Evolutionary conservation across 2,888 invertebrate species (phyloP).

Genomic region (Margaritifera margaritifera): DNA sequence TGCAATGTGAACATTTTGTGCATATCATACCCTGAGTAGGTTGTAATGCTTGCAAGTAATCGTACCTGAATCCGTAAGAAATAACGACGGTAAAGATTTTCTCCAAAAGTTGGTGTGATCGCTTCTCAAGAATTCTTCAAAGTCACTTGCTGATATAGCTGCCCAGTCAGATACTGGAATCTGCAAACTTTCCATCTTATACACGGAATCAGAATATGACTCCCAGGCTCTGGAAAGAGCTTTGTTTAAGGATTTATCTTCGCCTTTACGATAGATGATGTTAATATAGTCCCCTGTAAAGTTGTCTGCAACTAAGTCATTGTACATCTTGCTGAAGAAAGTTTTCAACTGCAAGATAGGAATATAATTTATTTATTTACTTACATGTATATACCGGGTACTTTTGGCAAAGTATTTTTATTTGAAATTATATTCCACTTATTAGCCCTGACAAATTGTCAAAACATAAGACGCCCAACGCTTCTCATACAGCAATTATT

Average conservation of each 20-base stretch:
- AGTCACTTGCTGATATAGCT: background rate
- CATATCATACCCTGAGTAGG: too few species aligned
- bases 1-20: too few species aligned
- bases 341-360: constrained; percentile 1
- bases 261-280: constrained; percentile 10
- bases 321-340: constrained; percentile 14
- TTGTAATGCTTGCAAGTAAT: background rate
- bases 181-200: constrained; percentile 6
- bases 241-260: background rate
- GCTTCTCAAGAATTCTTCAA: constrained; percentile 17
- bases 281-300: constrained; percentile 24
- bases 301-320: constrained; percentile 11
- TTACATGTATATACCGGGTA: background rate
- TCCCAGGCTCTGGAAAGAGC: constrained; percentile 7
- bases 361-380: background rate
- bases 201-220: background rate
- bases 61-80: constrained; percentile 26
- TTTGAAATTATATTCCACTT: background rate
- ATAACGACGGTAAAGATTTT: constrained; percentile 17
- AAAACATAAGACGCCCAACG: too few species aligned
- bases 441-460: too few species aligned
- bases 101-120: constrained; percentile 20
- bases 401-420: background rate
- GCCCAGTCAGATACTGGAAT: background rate
- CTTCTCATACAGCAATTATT: too few species aligned